These are phyloP conservation scores for Neoscelio sp. DNA, from an alignment of 2,888 invertebrate species.

Conservation along the genomic window DNA sequence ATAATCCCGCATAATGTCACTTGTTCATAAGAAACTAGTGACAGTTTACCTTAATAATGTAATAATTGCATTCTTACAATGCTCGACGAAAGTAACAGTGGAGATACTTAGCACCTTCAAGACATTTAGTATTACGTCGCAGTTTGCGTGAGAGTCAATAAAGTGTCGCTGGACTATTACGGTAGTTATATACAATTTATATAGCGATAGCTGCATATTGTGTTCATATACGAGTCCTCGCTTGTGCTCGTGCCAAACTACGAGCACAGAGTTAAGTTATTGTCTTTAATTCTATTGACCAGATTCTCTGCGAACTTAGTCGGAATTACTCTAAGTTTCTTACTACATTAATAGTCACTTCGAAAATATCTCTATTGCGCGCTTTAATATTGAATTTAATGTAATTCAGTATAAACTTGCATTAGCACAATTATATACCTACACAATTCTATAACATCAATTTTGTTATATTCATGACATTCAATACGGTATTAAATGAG, in stretches of 20 bases:
- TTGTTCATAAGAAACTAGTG: no score
- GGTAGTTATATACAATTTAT: conserved; percentile 28
- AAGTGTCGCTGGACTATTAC: not conserved
- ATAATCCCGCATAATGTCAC: no score
- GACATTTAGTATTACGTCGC: conserved; percentile 1
- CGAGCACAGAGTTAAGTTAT: conserved; percentile 5
- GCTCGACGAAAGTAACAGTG: not conserved
- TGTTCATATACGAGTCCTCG: conserved; percentile 19
- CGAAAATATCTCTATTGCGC: not conserved
- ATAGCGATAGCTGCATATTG: conserved; percentile 16
- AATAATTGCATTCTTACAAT: no score
- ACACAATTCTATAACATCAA: not conserved
- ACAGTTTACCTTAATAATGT: no score
- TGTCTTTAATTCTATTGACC: conserved; percentile 23
- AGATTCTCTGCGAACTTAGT: conserved; percentile 7
- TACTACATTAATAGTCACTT: not conserved
- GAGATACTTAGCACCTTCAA: not conserved
- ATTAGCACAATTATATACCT: not conserved
- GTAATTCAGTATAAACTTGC: not conserved
- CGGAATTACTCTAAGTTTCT: not conserved
- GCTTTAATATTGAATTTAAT: not conserved
- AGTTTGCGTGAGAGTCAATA: not conserved
- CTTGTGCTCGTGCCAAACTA: conserved; percentile 2
- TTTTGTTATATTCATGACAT: no score
- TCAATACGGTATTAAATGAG: no score